These are phyloP conservation scores for Pachycephus smyrnensis DNA, from an alignment of 2,888 invertebrate genomes.

Conservation along the genomic window DNA sequence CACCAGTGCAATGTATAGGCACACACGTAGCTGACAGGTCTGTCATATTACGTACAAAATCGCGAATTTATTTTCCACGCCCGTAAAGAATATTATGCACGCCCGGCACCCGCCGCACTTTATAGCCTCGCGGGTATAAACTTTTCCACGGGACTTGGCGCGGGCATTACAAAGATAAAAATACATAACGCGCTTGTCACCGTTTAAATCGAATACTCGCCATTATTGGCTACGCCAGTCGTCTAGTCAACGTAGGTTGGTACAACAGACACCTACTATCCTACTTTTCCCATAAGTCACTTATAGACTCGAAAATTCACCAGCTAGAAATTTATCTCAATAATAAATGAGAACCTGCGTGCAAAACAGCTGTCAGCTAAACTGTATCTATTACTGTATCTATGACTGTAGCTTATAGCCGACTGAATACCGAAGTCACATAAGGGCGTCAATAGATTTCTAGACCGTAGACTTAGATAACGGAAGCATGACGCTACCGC, in stretches of 20 bases:
- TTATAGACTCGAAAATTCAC: background rate
- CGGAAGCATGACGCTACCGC: background rate
- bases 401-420: background rate
- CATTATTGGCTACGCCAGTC: background rate
- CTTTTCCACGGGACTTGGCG: background rate
- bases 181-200: background rate
- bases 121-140: background rate
- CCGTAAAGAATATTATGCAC: constrained; percentile 23
- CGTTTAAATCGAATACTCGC: background rate
- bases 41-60: constrained; percentile 47
- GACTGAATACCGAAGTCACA: background rate
- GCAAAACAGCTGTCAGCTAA: background rate
- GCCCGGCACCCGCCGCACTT: background rate
- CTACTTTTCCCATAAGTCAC: background rate
- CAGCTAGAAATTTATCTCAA: background rate
- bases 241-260: background rate
- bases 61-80: constrained; percentile 46
- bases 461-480: background rate
- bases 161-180: background rate
- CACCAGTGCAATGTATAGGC: constrained; percentile 21
- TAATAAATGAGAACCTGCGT: background rate
- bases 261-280: background rate
- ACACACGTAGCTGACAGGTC: constrained; percentile 32
- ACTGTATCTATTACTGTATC: background rate
- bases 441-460: background rate